phyloP scores from a whole-genome alignment of 1,140 invertebrate genomes.

The Dufourea novaeangliae region DNA sequence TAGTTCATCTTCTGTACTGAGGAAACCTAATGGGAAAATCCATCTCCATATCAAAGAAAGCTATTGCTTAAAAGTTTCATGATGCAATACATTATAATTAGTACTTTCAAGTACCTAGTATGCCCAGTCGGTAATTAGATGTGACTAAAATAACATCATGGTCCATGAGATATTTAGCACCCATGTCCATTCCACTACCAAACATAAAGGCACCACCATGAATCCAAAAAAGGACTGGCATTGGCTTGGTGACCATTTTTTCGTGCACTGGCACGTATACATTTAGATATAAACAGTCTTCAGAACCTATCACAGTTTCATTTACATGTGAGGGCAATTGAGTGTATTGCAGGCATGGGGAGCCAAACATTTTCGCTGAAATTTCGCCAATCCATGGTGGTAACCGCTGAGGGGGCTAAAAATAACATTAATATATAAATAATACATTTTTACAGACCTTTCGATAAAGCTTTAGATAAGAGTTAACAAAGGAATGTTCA shows the following conservation, averaged over 20 bases:
- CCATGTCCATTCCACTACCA: conserved; percentile 77
- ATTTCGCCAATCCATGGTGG: conserved; percentile 77
- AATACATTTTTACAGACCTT: neutral
- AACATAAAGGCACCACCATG: conserved; percentile 76
- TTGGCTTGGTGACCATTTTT: neutral
- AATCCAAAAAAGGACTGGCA: conserved; percentile 77
- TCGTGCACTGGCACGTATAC: conserved; percentile 81
- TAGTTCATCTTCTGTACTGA: conserved; percentile 82
- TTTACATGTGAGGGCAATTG: neutral
- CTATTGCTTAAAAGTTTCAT: neutral
- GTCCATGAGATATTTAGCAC: conserved; percentile 84
- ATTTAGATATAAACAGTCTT: conserved; percentile 85
- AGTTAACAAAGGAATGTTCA: too few relatives aligned
- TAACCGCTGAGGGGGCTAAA: conserved; percentile 74
- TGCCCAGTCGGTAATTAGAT: conserved; percentile 85
- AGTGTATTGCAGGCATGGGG: conserved; percentile 76
- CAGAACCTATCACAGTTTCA: conserved; percentile 72
- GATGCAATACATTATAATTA: neutral
- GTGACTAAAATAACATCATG: conserved; percentile 85
- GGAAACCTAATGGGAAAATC: conserved; percentile 77
- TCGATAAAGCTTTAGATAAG: neutral
- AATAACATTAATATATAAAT: neutral
- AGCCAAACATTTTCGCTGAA: conserved; percentile 74
- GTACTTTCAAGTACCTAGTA: conserved; percentile 78
- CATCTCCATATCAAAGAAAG: too few relatives aligned